A percentile compares a stretch with the other conserved stretches of the same genome.
These are phyloP conservation scores for Napeogenes inachia DNA, from an alignment of 2,888 invertebrate genomes.

Conservation along the genomic window DNA sequence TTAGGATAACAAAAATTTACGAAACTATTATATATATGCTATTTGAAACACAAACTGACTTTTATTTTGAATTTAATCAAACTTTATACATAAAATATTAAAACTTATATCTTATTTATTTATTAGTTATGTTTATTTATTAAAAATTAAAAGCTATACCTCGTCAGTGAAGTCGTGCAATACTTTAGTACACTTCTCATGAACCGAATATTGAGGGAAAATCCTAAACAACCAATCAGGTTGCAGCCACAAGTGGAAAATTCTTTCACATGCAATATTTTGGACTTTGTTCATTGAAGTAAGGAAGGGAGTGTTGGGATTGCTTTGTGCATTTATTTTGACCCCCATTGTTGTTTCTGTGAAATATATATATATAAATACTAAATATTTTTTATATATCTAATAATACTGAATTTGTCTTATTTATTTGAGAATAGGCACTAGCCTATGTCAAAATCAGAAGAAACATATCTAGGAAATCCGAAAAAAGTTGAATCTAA, in stretches of 20 bases:
- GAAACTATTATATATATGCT: too few relatives aligned
- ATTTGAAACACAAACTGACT: too few relatives aligned
- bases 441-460: too few relatives aligned
- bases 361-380: background rate
- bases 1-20: background rate
- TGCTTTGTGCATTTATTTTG: constrained; percentile 56
- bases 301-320: constrained; percentile 52
- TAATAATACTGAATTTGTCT: background rate
- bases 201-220: constrained; percentile 68
- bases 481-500: too few relatives aligned
- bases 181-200: constrained; percentile 66
- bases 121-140: too few relatives aligned
- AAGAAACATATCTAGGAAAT: too few relatives aligned
- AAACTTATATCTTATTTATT: too few relatives aligned
- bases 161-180: constrained; percentile 79
- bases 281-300: constrained; percentile 46
- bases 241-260: constrained; percentile 68
- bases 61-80: too few relatives aligned
- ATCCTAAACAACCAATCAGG: constrained; percentile 77
- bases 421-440: background rate
- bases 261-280: constrained; percentile 53
- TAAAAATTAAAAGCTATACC: constrained; percentile 37
- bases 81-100: background rate
- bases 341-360: constrained; percentile 66
- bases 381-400: too few relatives aligned